Evolutionary conservation across 2,797 vertebrate species (phyloP), one percentile per base, ranked within the genome.

Genomic region (Thripadectes ignobilis): DNA sequence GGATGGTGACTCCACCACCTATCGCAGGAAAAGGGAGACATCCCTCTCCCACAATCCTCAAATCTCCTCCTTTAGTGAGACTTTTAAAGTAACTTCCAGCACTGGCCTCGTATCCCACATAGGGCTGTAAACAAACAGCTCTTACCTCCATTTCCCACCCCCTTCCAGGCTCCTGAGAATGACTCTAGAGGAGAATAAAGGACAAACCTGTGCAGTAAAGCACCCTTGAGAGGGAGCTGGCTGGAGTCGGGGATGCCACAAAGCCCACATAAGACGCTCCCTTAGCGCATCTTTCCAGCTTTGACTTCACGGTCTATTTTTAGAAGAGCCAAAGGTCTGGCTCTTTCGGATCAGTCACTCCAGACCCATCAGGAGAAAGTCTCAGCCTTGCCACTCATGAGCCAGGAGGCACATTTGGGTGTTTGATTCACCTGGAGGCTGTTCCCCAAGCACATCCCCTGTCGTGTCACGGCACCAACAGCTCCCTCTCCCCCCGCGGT

Each of bases 221-320:
- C 83, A 93, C 34, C 30, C 26, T 58, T 78, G 69, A 14, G 49
- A 5, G 5, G 1, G 3, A 84, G 19, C 49, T 71, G 62, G 26
- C n/a, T 48, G 46, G 46, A 36, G 46, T 8, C 4, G 2, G 38
- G 39, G 77, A 43, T 84, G 67, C 81, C 86, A 63, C 63, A 74
- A 29, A 91, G 69, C 85, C 85, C 79, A 86, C 92, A 38, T 39
- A 26, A 62, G 71, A 49, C 0, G 1, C 9, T 86, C 59, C 59
- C 49, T 86, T 41, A 49, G 30, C 26, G 3, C 73, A 67, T 83
- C 94, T 58, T 67, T 55, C 68, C 90, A 89, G 67, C 51, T 55
- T 91, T 89, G 83, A 77, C 85, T 66, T 95, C 80, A 89, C 0
- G 0, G 2, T 10, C 23, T 94, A 57, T 88, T 92, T 88, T 88